Base-by-base conservation (phyloP, 2,797 vertebrate species). In the Chrysocyon brachyurus region DNA sequence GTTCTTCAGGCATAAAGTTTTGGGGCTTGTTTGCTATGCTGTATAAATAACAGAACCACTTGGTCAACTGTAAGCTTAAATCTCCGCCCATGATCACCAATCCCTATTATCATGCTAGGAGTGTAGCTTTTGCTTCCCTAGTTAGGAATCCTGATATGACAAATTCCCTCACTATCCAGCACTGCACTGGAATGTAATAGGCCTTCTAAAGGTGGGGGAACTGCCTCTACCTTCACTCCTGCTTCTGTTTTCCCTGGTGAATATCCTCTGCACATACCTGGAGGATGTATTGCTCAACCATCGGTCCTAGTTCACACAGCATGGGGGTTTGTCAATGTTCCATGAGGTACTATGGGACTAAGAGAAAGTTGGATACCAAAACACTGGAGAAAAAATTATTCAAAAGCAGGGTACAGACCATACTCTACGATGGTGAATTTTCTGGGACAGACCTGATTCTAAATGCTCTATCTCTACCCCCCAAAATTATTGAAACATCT, bases 381-480 rank as follows among this genome's bases (percentile, higher is more conserved):
- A 89, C 70, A 77, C 15, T 33, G 64, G 49, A 73, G 40, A 31
- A 73, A 95, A 94, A 84, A 7, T 73, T 78, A 78, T 54, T 85
- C 52, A 92, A 96, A 96, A 68, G 46, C 40, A 83, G 31, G 52
- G 9, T 21, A 68, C 21, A 77, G 89, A 64, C 91, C 36, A 86
- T 4, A 54, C 2, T 78, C 72, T 40, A 52, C 57, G 70, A 73
- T 70, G 83, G 14, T 91, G 66, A 90, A 91, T 92, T 97, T 97
- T 96, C 94, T 97, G 56, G 95, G 92, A 79, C 87, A 78, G 54
- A 57, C 49, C 36, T 91, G 21, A 95, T 89, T 95, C 78, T 83
- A 93, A 96, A 86, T 89, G 57, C 83, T 96, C 46, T 96, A 40
- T 85, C 36, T 91, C 57, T 54, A 72, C 90, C 90, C 88, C 91